Percentiles rank a stretch among this genome's conserved stretches.
Evolutionary conservation across 1,140 invertebrate genomes (phyloP).

Genomic region (Cecropterus lyciades): DNA sequence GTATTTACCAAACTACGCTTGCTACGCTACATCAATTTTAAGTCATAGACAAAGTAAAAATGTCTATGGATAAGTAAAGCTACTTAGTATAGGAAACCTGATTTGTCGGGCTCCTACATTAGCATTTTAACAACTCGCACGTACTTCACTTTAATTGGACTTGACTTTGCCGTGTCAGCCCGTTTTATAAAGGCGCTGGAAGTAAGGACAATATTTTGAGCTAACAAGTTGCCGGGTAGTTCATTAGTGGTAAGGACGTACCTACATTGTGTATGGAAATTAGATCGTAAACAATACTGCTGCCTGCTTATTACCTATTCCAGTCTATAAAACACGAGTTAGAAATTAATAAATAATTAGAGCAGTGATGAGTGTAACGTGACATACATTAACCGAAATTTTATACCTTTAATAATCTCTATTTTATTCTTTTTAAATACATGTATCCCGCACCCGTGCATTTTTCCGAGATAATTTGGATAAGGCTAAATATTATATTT

Average conservation of each 20-base stretch:
- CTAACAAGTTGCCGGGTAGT: not conserved
- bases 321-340: too few species aligned
- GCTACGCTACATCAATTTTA: too few species aligned
- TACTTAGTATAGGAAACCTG: not conserved
- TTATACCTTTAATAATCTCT: too few species aligned
- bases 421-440: too few species aligned
- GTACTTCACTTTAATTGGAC: conserved; percentile 9
- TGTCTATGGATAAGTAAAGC: not conserved
- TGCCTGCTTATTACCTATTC: too few species aligned
- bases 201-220: not conserved
- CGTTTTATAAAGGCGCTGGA: not conserved
- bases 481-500: too few species aligned
- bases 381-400: too few species aligned
- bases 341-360: too few species aligned
- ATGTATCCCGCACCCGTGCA: too few species aligned
- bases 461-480: too few species aligned
- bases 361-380: too few species aligned
- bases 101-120: conserved; percentile 4
- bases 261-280: not conserved
- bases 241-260: not conserved
- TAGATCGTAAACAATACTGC: not conserved
- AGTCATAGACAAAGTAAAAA: not conserved
- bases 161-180: not conserved
- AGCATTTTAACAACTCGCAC: conserved; percentile 18
- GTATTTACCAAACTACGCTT: too few species aligned